Evolutionary conservation across 2,797 vertebrate genomes (phyloP).

Genomic region (Myotis findleyi): DNA sequence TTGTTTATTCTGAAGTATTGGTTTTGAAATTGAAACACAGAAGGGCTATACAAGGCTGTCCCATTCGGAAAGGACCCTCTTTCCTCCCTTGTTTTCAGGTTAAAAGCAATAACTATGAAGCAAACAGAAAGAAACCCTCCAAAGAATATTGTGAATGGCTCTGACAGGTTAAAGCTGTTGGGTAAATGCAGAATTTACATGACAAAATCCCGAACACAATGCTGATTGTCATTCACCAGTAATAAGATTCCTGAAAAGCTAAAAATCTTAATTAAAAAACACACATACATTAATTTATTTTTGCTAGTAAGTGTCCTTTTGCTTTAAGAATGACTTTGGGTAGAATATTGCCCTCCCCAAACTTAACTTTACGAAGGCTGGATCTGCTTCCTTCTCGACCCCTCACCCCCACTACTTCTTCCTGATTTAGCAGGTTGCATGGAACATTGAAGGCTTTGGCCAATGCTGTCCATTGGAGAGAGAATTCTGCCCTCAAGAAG

Average conservation of each 20-base stretch:
- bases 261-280: slow-evolving; percentile 76
- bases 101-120: slow-evolving; percentile 66
- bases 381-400: not conserved
- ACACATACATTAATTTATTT: slow-evolving; percentile 67
- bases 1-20: slow-evolving; percentile 40
- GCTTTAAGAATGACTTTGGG: not conserved
- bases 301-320: slow-evolving; percentile 61
- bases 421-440: not conserved
- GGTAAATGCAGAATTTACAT: slow-evolving; percentile 77
- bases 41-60: slow-evolving; percentile 37
- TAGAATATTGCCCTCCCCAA: not conserved
- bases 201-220: slow-evolving; percentile 66
- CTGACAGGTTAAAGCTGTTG: slow-evolving; percentile 62
- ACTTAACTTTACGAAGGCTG: not conserved
- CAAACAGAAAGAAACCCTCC: slow-evolving; percentile 41
- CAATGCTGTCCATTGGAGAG: not conserved
- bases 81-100: slow-evolving; percentile 18
- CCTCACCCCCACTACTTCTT: not conserved
- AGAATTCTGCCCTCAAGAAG: slow-evolving; percentile 25
- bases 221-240: slow-evolving; percentile 69
- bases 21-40: slow-evolving; percentile 60
- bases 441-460: not conserved
- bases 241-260: slow-evolving; percentile 68
- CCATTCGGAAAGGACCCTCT: not conserved
- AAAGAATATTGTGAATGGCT: slow-evolving; percentile 56